Evolutionary conservation across 2,113 vertebrate species (phyloP).

Genomic region (Cynoglossus semilaevis): DNA sequence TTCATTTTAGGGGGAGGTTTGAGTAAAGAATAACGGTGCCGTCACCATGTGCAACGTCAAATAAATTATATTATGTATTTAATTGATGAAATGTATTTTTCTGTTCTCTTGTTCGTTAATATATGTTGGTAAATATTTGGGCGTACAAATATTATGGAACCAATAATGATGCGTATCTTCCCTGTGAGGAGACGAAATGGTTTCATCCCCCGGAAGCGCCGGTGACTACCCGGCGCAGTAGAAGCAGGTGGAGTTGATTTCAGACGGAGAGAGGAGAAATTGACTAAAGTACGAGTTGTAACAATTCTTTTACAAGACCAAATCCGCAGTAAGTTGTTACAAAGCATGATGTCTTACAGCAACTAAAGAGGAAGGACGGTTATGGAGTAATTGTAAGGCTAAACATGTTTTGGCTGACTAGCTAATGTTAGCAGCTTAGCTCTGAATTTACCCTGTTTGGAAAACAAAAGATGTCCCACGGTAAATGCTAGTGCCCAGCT

Average conservation of each 20-base stretch:
- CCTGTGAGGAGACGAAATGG: slow-evolving; percentile 20
- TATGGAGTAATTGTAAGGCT: background rate
- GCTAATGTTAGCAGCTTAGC: slow-evolving; percentile 24
- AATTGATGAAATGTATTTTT: no score
- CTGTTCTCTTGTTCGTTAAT: no score
- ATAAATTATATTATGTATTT: no score
- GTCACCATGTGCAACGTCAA: no score
- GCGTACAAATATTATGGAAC: no score
- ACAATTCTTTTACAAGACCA: background rate
- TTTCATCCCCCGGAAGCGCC: slow-evolving; percentile 49
- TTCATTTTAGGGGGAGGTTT: no score
- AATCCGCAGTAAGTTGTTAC: rapidly evolving
- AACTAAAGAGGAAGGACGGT: no score
- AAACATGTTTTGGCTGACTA: background rate
- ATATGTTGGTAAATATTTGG: no score
- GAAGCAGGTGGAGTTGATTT: slow-evolving; percentile 32
- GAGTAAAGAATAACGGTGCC: no score
- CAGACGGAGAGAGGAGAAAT: background rate
- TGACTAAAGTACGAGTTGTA: background rate
- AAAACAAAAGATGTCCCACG: slow-evolving; percentile 33
- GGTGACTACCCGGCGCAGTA: slow-evolving; percentile 13
- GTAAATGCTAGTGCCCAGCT: background rate
- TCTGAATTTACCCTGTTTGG: slow-evolving; percentile 1
- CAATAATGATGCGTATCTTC: background rate
- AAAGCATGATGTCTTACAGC: rapidly evolving